A percentile compares a stretch with the other conserved stretches of the same genome.
Conservation (phyloP, 1,140 invertebrate species). For the Microvelia longipes region DNA sequence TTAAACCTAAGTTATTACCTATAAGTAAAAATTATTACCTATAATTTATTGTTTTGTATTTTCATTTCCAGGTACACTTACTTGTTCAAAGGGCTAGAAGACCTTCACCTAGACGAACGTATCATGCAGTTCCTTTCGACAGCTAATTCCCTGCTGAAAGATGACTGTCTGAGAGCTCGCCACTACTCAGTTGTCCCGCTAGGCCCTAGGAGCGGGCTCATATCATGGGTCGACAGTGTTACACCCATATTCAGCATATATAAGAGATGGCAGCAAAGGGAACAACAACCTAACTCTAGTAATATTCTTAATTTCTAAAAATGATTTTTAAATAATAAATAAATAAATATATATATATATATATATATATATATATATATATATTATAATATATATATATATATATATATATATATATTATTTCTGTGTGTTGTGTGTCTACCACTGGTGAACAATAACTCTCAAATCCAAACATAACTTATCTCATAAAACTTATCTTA, state of each 20-base stretch:
- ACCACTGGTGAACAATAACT: too few relatives aligned
- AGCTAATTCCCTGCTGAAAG: conserved; percentile 80
- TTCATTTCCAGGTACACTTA: conserved; percentile 59
- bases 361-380: too few relatives aligned
- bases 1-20: too few relatives aligned
- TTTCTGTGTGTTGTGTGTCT: too few relatives aligned
- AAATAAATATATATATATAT: conserved; percentile 1
- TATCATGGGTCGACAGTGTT: conserved; percentile 95
- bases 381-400: too few relatives aligned
- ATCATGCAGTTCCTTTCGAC: conserved; percentile 97
- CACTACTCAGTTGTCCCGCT: conserved; percentile 94
- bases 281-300: conserved; percentile 18
- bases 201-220: conserved; percentile 84
- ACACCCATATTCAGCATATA: conserved; percentile 89
- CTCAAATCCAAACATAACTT: too few relatives aligned
- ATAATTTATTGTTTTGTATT: neutral
- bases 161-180: conserved; percentile 45
- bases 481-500: too few relatives aligned
- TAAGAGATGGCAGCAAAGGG: conserved; percentile 86
- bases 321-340: conserved; percentile 4
- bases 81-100: conserved; percentile 94
- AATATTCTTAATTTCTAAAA: neutral
- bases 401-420: too few relatives aligned
- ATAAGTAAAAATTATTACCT: too few relatives aligned
- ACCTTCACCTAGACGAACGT: conserved; percentile 91